These are phyloP conservation scores for Papilio helenus DNA, from an alignment of 1,140 invertebrate genomes.

Conservation along the genomic window DNA sequence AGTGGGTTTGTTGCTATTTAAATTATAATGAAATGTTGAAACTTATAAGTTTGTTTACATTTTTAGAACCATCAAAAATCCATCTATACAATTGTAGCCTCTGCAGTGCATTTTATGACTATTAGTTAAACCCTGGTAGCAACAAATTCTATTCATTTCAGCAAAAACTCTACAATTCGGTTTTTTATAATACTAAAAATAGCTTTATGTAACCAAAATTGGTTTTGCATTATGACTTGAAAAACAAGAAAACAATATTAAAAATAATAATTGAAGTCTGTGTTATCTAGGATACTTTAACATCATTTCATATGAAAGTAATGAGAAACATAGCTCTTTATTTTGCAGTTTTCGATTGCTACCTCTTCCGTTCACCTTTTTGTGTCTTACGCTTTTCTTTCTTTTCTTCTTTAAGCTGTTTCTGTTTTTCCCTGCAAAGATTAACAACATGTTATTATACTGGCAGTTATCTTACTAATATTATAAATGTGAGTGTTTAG, in stretches of 20 bases:
- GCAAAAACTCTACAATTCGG: not conserved
- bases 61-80: not conserved
- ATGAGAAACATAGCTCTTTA: constrained; percentile 39
- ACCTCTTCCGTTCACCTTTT: constrained; percentile 92
- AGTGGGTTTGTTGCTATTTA: not conserved
- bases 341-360: constrained; percentile 79
- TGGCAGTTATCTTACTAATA: not conserved
- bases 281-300: constrained; percentile 43
- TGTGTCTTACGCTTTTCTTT: constrained; percentile 94
- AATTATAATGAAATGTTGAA: not conserved
- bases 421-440: constrained; percentile 89
- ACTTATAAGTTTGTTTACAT: not conserved
- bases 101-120: not conserved
- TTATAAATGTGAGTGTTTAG: too few relatives aligned
- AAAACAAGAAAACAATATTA: not conserved
- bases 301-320: constrained; percentile 36
- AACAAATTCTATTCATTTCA: too few relatives aligned
- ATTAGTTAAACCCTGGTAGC: too few relatives aligned
- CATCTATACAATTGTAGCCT: not conserved
- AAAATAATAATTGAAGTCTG: constrained; percentile 16
- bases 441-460: constrained; percentile 21
- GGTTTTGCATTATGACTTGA: not conserved
- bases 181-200: not conserved
- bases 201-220: not conserved
- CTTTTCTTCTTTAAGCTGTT: constrained; percentile 92